Evolutionary conservation across 2,888 invertebrate genomes (phyloP).

Genomic region (Cheilosia grossa): DNA sequence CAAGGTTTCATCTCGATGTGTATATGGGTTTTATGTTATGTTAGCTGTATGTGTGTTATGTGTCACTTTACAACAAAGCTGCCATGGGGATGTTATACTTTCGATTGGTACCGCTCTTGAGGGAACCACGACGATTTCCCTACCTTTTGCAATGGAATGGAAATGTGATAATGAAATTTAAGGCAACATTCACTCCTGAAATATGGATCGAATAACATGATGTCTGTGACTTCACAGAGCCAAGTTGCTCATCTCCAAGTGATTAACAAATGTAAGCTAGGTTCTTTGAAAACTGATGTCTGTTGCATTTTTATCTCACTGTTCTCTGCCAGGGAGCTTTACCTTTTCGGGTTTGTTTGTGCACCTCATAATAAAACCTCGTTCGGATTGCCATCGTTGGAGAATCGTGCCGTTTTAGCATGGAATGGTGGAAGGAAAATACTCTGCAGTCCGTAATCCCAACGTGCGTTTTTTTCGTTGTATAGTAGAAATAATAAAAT

Average conservation of each 20-base stretch:
- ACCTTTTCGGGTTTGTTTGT: background rate
- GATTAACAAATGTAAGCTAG: background rate
- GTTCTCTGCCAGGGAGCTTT: background rate
- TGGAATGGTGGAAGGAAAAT: background rate
- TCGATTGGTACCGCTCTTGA: constrained; percentile 3
- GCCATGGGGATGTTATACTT: constrained; percentile 4
- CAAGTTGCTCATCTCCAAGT: background rate
- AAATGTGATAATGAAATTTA: constrained; percentile 15
- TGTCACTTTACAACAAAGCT: constrained; percentile 3
- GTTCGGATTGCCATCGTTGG: background rate
- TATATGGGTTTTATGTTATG: constrained; percentile 19
- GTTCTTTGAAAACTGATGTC: background rate
- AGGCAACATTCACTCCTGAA: background rate
- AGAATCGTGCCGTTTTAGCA: background rate
- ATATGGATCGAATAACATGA: background rate
- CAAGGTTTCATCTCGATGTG: constrained; percentile 46
- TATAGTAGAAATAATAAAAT: background rate
- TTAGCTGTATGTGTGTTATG: background rate
- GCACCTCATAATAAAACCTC: background rate
- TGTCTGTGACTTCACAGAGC: background rate
- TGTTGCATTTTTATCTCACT: background rate
- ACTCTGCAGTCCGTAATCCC: background rate
- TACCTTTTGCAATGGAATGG: constrained; percentile 24
- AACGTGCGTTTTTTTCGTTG: background rate
- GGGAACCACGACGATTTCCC: constrained; percentile 12